A percentile compares a stretch with the other conserved stretches of the same genome.
phyloP scores from a whole-genome alignment of 2,797 vertebrate genomes.

The Peromyscus nudipes region DNA sequence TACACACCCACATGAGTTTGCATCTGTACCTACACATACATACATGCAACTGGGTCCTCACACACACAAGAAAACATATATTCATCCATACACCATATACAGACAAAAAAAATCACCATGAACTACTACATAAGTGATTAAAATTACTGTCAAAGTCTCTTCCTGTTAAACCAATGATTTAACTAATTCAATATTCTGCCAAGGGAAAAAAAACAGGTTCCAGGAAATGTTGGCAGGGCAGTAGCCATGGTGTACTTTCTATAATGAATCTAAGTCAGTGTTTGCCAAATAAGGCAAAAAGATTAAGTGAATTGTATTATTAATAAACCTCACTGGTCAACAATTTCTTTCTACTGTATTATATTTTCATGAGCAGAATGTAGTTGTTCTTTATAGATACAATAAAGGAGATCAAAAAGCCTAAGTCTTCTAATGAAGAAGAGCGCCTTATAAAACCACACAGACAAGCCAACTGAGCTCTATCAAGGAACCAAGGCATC shows the following conservation, averaged over 20 bases:
- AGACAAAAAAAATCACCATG: not conserved
- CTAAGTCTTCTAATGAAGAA: conserved; percentile 3
- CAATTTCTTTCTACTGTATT: not conserved
- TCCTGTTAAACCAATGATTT: not conserved
- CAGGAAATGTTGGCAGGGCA: conserved; percentile 38
- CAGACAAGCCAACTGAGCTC: not conserved
- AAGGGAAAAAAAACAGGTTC: not conserved
- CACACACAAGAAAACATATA: not conserved
- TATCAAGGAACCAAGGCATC: conserved; percentile 50
- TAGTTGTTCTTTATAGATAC: conserved; percentile 57
- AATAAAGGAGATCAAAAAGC: conserved; percentile 24
- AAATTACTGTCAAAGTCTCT: conserved; percentile 30
- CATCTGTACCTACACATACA: not conserved
- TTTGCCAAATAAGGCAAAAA: not conserved
- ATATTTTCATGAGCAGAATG: not conserved
- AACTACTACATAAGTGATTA: not conserved
- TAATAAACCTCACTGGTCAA: not conserved
- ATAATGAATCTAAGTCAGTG: conserved; percentile 20
- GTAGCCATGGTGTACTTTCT: not conserved
- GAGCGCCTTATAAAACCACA: conserved; percentile 35
- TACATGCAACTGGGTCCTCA: not conserved
- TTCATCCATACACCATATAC: not conserved
- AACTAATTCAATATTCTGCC: not conserved
- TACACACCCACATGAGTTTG: not conserved
- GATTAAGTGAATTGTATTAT: not conserved